Base-by-base conservation (phyloP, 2,797 vertebrate genomes). In the Paramormyrops hopkinsi region DNA sequence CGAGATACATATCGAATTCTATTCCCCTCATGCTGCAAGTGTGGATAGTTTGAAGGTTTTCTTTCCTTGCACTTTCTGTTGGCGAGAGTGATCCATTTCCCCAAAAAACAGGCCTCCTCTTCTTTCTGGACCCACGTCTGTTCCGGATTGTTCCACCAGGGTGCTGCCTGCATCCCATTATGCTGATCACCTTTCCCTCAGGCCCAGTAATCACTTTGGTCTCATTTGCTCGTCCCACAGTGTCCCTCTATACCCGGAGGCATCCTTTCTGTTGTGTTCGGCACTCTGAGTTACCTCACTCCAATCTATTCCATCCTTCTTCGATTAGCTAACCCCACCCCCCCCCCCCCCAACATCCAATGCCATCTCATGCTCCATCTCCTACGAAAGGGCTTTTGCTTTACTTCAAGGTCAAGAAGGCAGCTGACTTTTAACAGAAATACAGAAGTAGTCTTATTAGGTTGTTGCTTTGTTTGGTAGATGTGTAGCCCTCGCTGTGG, bases 321-420 rank as follows among this genome's bases (percentile, higher is more conserved):
- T n/a, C 1, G 2, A 50, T 84, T 84, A 84, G 41, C 22, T 84
- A 50, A 6, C 19, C 22, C n/a, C 46, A 12, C 53, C 37, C 19
- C 19, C 19, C 53, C 53, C 51, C 17, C 17, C 25, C n/a, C 44
- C 59, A 37, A 19, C n/a, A 14, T 29, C 29, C 62, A 29, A 2
- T 73, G 12, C 29, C 65, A 14, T 73, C 12, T 73, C 65, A 33
- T 33, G 65, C 29, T 69, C 19, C 22, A 7, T 41, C 48, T 22
- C 44, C 33, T 11, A 37, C 3, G 37, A 25, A 29, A 44, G 48
- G 14, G 22, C 22, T 2, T 46, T 79, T 29, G 22, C 62, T 65
- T 25, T 29, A 91, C 92, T 90, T 91, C 44, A 4, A 86, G 92
- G 93, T 92, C 91, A 92, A 3, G 90, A 89, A 89, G 73, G 7